These are phyloP conservation scores for Megathymus violae DNA, from an alignment of 1,140 invertebrate genomes.

Conservation along the genomic window DNA sequence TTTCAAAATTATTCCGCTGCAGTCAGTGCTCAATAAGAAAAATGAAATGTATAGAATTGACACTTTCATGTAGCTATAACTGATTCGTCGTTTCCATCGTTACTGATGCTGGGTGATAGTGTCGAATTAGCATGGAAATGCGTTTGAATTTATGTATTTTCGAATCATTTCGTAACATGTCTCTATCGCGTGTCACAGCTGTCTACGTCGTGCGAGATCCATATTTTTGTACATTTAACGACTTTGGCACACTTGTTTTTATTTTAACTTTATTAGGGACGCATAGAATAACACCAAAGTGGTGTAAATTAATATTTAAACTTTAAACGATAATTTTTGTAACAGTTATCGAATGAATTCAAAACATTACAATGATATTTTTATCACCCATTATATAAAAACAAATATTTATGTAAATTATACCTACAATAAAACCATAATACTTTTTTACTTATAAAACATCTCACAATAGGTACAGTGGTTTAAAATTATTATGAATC, in stretches of 20 bases:
- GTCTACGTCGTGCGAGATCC: neutral
- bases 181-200: slow-evolving; percentile 14
- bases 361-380: no score
- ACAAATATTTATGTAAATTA: no score
- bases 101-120: slow-evolving; percentile 15
- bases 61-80: slow-evolving; percentile 27
- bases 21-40: neutral
- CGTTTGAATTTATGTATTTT: slow-evolving; percentile 18
- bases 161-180: slow-evolving; percentile 16
- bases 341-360: no score
- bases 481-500: neutral
- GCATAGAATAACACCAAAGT: no score
- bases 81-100: slow-evolving; percentile 9
- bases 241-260: slow-evolving; percentile 15
- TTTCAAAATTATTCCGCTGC: no score
- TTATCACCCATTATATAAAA: no score
- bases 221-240: slow-evolving; percentile 9
- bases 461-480: neutral
- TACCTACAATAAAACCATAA: no score
- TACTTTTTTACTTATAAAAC: neutral
- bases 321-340: no score
- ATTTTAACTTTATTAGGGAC: no score
- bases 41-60: slow-evolving; percentile 17
- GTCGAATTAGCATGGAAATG: slow-evolving; percentile 28
- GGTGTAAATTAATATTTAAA: no score